These are phyloP conservation scores for Neodon shergylaensis DNA, from an alignment of 2,113 vertebrate genomes.

Conservation along the genomic window DNA sequence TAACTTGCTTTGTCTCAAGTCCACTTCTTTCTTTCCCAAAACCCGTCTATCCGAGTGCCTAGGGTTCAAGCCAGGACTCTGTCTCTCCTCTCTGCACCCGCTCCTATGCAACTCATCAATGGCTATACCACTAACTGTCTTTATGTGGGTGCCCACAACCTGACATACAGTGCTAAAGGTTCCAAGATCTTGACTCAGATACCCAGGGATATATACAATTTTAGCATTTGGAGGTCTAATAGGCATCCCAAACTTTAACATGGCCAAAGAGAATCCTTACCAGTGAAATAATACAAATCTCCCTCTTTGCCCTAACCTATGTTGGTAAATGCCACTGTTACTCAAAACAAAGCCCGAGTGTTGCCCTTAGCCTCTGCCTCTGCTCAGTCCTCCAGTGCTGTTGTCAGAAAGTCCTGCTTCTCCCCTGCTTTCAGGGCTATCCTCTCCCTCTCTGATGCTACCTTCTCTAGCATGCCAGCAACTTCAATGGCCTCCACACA, in stretches of 20 bases:
- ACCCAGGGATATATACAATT: neutral
- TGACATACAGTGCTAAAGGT: neutral
- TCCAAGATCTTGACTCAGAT: neutral
- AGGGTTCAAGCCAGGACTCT: no score
- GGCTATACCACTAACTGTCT: neutral
- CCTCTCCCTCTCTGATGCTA: neutral
- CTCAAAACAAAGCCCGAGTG: neutral
- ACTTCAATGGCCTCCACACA: neutral
- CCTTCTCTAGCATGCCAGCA: neutral
- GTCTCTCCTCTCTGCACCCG: no score
- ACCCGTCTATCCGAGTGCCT: fast-evolving
- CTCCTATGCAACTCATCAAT: neutral
- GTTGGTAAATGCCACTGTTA: neutral
- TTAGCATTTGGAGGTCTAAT: neutral
- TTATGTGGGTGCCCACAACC: neutral
- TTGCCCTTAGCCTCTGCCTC: neutral
- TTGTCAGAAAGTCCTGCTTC: neutral
- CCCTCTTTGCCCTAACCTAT: neutral
- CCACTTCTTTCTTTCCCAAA: no score
- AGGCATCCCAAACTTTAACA: neutral
- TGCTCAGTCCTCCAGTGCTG: neutral
- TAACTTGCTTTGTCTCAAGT: neutral
- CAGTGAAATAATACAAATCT: neutral
- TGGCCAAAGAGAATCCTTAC: neutral
- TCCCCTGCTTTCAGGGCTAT: neutral